phyloP scores from a whole-genome alignment of 2,888 invertebrate genomes.

The Anthophora plumipes region DNA sequence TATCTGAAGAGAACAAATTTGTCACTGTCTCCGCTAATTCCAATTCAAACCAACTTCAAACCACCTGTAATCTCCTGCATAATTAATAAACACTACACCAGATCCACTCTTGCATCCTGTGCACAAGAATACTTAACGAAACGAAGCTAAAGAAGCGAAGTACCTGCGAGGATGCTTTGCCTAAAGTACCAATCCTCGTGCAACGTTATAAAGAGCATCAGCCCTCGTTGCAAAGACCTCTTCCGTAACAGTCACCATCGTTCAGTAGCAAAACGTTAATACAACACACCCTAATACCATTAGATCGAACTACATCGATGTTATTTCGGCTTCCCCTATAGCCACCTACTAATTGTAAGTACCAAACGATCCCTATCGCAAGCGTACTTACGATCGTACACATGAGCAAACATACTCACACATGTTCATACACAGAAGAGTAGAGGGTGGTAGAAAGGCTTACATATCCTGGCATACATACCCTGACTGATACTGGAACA shows the following conservation, averaged over 20 bases:
- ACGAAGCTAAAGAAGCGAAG: no score
- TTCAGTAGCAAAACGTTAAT: conserved; percentile 4
- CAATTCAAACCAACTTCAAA: no score
- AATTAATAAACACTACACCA: no score
- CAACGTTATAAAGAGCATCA: neutral
- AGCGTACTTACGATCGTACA: neutral
- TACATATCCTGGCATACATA: conserved; percentile 40
- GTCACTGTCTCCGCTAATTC: no score
- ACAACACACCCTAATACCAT: neutral
- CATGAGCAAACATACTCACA: neutral
- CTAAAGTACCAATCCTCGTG: neutral
- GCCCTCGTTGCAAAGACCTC: neutral
- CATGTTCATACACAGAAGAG: neutral
- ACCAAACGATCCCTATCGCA: conserved; percentile 18
- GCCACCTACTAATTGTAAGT: conserved; percentile 24
- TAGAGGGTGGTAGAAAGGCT: neutral
- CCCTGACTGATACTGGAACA: conserved; percentile 23
- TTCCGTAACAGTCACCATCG: conserved; percentile 7
- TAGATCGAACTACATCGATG: conserved; percentile 23
- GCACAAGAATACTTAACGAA: no score
- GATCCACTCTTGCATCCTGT: no score
- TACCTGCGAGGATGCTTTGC: neutral
- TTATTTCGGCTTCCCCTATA: conserved; percentile 10
- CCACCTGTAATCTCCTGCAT: no score
- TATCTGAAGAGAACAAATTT: no score